Evolutionary conservation across 2,113 vertebrate genomes (phyloP), one percentile per base, ranked within the genome.

Genomic region (Rhinogobius similis): DNA sequence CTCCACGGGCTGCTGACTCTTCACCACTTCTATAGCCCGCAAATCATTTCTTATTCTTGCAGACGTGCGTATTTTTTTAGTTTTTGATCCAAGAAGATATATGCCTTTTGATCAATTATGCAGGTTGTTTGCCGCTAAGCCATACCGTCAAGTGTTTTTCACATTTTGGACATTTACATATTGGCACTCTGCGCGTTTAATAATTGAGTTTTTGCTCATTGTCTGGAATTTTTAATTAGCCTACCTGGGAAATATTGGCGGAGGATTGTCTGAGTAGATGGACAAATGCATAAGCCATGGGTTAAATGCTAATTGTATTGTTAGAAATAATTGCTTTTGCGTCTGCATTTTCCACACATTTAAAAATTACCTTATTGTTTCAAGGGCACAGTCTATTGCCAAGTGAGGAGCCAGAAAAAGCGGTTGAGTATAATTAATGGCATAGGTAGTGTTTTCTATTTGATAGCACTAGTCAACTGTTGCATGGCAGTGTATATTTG

Each of bases 31-130:
- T 16, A 4, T 4, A 26, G 23, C 52, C 23, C 9, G 10, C 58
- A 38, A 20, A 11, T 61, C 18, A n/a, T 36, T 36, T 5, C 20
- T n/a, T 0, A 61, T 61, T 61, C 10, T 11, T 36, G 58, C 18
- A 21, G 29, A 36, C 16, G 29, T 10, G 29, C 21, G 36, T 72
- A 73, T 67, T 65, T 36, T 67, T 55, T 48, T 63, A 32, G 7
- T 55, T 63, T 67, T 65, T 76, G 36, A 62, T 76, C 72, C 68
- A 64, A 27, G 70, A 64, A 29, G 65, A 24, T 65, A 24, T 65
- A 46, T 61, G 7, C 11, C 27, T 78, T 67, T 58, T 24, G 26
- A 67, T 61, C 58, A 61, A 61, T 61, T 36, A 61, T 61, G 58
- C 18, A 61, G 18, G 29, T 61, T 61, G 58, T 61, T 61, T 61